Evolutionary conservation across 2,113 vertebrate species (phyloP).

Genomic region (Onychorhynchus coronatus): DNA sequence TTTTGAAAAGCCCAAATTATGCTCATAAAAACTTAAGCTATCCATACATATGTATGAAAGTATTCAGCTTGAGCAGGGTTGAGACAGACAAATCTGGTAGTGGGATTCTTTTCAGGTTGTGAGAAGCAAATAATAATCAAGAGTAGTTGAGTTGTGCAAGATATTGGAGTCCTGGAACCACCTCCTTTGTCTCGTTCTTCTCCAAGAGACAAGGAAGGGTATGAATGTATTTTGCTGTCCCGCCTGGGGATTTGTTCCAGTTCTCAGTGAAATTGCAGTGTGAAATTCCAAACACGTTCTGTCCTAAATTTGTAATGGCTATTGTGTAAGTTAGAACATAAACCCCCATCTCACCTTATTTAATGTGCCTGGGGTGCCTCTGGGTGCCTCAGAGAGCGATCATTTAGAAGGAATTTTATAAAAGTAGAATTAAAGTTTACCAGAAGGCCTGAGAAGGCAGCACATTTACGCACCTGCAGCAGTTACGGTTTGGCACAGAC

Average conservation of each 20-base stretch:
- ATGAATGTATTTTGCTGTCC: neutral
- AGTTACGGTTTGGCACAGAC: neutral
- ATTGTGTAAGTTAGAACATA: neutral
- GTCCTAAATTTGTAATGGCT: neutral
- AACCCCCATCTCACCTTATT: neutral
- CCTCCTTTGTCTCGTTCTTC: slow-evolving; percentile 21
- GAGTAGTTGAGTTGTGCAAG: slow-evolving; percentile 40
- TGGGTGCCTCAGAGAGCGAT: neutral
- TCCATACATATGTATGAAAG: slow-evolving; percentile 78
- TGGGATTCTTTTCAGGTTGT: slow-evolving; percentile 55
- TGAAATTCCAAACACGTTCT: neutral
- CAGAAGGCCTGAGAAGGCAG: neutral
- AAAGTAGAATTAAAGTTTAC: neutral
- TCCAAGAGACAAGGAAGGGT: neutral
- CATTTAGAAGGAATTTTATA: neutral
- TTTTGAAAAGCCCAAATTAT: slow-evolving; percentile 83
- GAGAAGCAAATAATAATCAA: slow-evolving; percentile 65
- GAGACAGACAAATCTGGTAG: slow-evolving; percentile 63
- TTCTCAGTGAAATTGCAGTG: neutral
- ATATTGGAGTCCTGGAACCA: slow-evolving; percentile 24
- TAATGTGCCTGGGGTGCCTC: neutral
- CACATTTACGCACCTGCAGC: neutral
- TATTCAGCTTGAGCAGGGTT: slow-evolving; percentile 39
- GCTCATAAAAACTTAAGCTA: slow-evolving; percentile 75
- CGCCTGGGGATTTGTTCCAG: neutral